These are phyloP conservation scores for Athetis lepigone DNA, from an alignment of 2,888 invertebrate species.

Conservation along the genomic window DNA sequence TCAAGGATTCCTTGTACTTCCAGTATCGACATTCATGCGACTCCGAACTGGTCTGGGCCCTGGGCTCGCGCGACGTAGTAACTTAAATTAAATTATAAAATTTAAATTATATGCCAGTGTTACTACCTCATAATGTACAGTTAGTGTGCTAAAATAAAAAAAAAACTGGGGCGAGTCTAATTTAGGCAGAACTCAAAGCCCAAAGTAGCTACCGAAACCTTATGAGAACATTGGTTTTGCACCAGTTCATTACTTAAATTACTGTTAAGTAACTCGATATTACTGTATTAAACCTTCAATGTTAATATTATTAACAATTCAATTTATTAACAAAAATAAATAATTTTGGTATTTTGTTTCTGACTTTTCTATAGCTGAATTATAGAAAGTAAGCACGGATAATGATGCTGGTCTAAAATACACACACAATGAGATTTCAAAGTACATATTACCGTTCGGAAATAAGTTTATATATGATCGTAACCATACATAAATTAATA, in stretches of 20 bases:
- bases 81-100: neutral
- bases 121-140: neutral
- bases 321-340: neutral
- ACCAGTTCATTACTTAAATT: too few relatives aligned
- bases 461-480: neutral
- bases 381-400: neutral
- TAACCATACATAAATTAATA: neutral
- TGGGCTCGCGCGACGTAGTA: too few relatives aligned
- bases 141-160: neutral
- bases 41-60: neutral
- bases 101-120: conserved; percentile 1
- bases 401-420: neutral
- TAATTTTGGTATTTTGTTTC: neutral
- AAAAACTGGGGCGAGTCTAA: neutral
- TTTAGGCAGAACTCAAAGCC: neutral
- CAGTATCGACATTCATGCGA: conserved; percentile 10
- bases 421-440: neutral
- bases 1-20: conserved; percentile 44
- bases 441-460: too few relatives aligned
- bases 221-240: neutral
- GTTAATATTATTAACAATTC: too few relatives aligned
- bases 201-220: neutral
- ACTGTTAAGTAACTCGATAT: too few relatives aligned
- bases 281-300: too few relatives aligned
- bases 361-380: conserved; percentile 3